Conservation (phyloP, 2,888 invertebrate species). For the Hyppa rectilinea region DNA sequence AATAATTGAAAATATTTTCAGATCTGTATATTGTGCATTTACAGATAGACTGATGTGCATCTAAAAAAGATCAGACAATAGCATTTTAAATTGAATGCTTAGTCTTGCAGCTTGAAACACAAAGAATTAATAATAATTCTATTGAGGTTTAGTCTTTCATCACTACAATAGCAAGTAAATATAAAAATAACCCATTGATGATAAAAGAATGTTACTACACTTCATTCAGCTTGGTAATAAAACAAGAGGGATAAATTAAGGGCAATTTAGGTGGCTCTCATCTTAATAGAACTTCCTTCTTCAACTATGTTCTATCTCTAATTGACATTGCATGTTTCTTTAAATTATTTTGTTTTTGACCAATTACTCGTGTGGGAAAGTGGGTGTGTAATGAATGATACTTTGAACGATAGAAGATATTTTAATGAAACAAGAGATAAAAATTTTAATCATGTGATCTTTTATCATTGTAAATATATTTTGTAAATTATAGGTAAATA, state of each 20-base stretch:
- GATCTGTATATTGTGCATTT: neutral
- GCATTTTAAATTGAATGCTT: neutral
- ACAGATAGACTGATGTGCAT: neutral
- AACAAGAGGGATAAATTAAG: conserved; percentile 85
- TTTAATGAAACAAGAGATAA: neutral
- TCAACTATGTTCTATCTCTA: conserved; percentile 73
- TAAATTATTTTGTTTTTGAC: conserved; percentile 61
- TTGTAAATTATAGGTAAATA: neutral
- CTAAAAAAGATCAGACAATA: neutral
- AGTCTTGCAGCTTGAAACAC: neutral
- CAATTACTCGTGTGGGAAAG: conserved; percentile 32
- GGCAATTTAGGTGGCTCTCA: conserved; percentile 83
- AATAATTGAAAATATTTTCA: neutral
- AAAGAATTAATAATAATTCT: conserved; percentile 23
- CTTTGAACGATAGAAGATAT: neutral
- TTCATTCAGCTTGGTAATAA: conserved; percentile 70
- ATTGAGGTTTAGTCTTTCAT: neutral
- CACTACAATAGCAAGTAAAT: conserved; percentile 10
- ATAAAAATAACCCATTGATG: conserved; percentile 24
- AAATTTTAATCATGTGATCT: neutral
- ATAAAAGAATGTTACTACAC: conserved; percentile 32
- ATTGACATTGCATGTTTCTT: conserved; percentile 68
- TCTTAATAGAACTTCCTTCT: conserved; percentile 88
- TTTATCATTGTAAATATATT: neutral
- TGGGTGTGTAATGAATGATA: neutral